Evolutionary conservation across 2,888 invertebrate genomes (phyloP).

Genomic region (Diarsia mendica): DNA sequence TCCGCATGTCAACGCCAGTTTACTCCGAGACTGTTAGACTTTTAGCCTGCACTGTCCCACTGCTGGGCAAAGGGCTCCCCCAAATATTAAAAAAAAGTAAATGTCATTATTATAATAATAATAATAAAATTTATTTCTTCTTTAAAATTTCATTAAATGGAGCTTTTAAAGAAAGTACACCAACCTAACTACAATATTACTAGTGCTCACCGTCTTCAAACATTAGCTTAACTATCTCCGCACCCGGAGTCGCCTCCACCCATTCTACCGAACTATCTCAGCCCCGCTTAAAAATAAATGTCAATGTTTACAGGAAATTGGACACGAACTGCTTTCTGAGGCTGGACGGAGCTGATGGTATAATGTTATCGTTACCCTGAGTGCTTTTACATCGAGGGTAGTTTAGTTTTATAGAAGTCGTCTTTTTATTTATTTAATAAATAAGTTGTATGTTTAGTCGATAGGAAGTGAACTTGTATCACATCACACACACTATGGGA

Average conservation of each 20-base stretch:
- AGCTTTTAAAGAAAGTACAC: background rate
- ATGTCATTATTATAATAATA: no score
- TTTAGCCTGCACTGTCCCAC: no score
- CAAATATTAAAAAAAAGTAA: no score
- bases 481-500: no score
- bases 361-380: conserved; percentile 49
- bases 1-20: no score
- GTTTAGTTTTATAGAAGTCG: conserved; percentile 24
- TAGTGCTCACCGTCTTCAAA: conserved; percentile 7
- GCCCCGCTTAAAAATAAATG: conserved; percentile 56
- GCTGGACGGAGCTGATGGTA: conserved; percentile 14
- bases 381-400: conserved; percentile 46
- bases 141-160: background rate
- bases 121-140: no score
- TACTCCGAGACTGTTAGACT: no score
- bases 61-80: background rate
- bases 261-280: conserved; percentile 34
- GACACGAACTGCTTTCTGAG: conserved; percentile 53
- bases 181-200: conserved; percentile 10
- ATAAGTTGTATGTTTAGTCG: background rate
- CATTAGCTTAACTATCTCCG: conserved; percentile 53
- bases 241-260: conserved; percentile 31
- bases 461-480: no score
- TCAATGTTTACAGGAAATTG: conserved; percentile 58
- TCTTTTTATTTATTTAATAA: conserved; percentile 27